Evolutionary conservation across 2,888 invertebrate genomes (phyloP).

Genomic region (Mesorhabditis spiculigera): DNA sequence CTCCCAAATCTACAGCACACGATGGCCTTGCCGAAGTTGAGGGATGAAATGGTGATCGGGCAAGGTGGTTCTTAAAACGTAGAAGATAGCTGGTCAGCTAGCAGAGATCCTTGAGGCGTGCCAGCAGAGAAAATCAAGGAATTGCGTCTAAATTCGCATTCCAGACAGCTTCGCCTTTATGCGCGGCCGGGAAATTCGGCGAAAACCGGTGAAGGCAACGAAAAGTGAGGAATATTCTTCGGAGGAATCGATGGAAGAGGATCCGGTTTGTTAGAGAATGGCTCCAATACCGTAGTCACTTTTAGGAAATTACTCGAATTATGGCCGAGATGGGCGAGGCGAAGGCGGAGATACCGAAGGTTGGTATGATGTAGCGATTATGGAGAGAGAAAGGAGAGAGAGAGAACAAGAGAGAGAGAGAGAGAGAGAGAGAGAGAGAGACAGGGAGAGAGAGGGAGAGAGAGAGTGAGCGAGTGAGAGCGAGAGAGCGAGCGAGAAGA

Average conservation of each 20-base stretch:
- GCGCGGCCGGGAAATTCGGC: not conserved
- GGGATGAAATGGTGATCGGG: not conserved
- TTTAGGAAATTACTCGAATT: not conserved
- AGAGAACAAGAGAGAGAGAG: too few species aligned
- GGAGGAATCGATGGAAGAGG: not conserved
- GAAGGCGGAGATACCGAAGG: not conserved
- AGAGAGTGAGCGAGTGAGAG: too few species aligned
- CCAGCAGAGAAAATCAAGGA: too few species aligned
- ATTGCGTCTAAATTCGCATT: not conserved
- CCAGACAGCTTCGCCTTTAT: slow-evolving; percentile 1
- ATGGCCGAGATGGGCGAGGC: slow-evolving; percentile 4
- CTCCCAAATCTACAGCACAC: not conserved
- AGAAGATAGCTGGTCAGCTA: not conserved
- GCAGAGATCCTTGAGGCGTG: not conserved
- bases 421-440: too few species aligned
- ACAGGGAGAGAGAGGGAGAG: too few species aligned
- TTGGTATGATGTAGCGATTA: too few species aligned
- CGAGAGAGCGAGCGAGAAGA: too few species aligned
- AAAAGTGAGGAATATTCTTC: not conserved
- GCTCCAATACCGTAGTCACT: not conserved
- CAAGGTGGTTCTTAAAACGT: not conserved
- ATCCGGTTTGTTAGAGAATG: not conserved
- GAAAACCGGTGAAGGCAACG: not conserved
- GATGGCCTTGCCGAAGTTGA: not conserved
- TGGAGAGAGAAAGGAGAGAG: too few species aligned